Evolutionary conservation across 2,113 vertebrate species (phyloP), one percentile per base, ranked within the genome.

Genomic region (Xenopus laevis): DNA sequence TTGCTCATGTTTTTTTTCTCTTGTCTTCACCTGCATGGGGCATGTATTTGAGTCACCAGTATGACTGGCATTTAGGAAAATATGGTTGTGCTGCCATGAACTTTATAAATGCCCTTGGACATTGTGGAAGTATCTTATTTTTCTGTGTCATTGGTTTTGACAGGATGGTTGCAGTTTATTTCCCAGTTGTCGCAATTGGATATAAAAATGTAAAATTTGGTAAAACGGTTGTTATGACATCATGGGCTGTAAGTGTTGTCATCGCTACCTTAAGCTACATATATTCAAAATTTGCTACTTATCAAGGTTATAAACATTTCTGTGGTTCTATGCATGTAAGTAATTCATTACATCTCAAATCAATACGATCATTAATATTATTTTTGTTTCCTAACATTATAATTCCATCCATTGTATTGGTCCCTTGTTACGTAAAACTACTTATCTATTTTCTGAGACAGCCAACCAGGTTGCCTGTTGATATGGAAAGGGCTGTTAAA

Each of bases 321-420:
- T 72, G 71, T 65, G 71, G 71, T 18, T 72, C 71, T 13, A 72
- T 72, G 71, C 7, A 72, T 55, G 61, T 72, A 40, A 52, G 27
- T 21, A 52, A 72, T 72, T 62, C 63, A 72, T 23, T 47, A 15
- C 18, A 57, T 64, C 11, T 65, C 15, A 40, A 50, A 55, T 65
- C 61, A 7, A 5, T 72, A 21, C 45, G 71, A 13, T 65, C 50
- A 10, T 65, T 65, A 21, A 72, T 72, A n/a, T 13, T 72, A 13
- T 72, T 65, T 53, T 10, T 53, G 4, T 44, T 62, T 23, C 71
- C 71, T 13, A 72, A 72, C 63, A 55, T 72, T 17, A 27, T 72
- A 13, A 57, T 72, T 65, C 71, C 71, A 72, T 65, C 71, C 12
- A 27, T 55, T 40, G 6, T 65, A 2, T 8, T 72, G 12, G 10